Evolutionary conservation across 2,113 vertebrate genomes (phyloP).

Genomic region (Varanus salvator): DNA sequence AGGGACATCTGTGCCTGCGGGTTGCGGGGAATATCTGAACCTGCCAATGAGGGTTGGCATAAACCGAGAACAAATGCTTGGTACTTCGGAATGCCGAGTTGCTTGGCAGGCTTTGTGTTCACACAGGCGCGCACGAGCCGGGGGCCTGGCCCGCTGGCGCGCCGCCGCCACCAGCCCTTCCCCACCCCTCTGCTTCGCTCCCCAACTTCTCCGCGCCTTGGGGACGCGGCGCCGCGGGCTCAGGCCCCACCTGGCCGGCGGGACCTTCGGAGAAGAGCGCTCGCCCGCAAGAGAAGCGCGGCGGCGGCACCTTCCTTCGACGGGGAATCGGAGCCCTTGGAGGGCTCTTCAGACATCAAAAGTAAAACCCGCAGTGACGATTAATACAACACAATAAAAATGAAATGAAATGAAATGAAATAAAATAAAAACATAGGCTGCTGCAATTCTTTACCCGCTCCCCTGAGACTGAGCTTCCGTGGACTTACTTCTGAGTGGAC

Average conservation of each 20-base stretch:
- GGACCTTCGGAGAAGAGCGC: too few relatives aligned
- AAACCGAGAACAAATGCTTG: constrained; percentile 80
- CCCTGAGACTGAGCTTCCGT: too few relatives aligned
- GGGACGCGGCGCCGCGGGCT: neutral
- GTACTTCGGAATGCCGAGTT: constrained; percentile 78
- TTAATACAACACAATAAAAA: too few relatives aligned
- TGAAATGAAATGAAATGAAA: too few relatives aligned
- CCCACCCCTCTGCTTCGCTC: neutral
- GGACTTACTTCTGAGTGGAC: neutral
- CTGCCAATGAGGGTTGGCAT: constrained; percentile 83
- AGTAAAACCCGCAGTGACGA: neutral
- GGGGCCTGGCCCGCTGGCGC: too few relatives aligned
- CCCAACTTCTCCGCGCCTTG: neutral
- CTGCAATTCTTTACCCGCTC: too few relatives aligned
- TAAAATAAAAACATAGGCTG: neutral
- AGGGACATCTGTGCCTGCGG: constrained; percentile 81
- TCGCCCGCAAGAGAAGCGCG: too few relatives aligned
- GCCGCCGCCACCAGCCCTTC: neutral
- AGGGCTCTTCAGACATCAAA: neutral
- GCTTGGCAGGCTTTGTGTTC: constrained; percentile 42
- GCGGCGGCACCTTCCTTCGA: neutral
- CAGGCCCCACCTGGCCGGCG: neutral
- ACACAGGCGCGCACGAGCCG: too few relatives aligned
- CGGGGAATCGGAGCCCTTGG: neutral
- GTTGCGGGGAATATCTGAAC: constrained; percentile 74